Evolutionary conservation across 2,888 invertebrate genomes (phyloP).

Genomic region (Himalopsyche tibetana): DNA sequence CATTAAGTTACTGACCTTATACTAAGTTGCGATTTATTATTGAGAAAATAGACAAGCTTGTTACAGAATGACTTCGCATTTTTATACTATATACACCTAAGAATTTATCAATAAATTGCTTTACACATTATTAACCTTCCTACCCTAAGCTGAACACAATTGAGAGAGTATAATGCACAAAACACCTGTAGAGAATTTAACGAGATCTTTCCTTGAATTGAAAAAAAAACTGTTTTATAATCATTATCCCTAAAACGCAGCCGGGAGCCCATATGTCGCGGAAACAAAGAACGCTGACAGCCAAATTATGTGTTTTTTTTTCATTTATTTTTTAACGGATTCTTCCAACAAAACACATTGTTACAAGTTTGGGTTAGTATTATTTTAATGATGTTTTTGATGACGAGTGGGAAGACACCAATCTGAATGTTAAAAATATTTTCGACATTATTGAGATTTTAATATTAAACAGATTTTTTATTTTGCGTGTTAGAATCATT

Average conservation of each 20-base stretch:
- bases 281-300: constrained; percentile 64
- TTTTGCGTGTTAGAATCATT: too few relatives aligned
- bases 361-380: background rate
- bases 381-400: background rate
- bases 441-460: too few relatives aligned
- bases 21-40: background rate
- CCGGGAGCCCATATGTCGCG: constrained; percentile 65
- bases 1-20: too few relatives aligned
- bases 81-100: background rate
- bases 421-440: too few relatives aligned
- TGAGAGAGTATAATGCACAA: constrained; percentile 44
- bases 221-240: constrained; percentile 58
- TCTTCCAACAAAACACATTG: background rate
- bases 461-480: too few relatives aligned
- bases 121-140: constrained; percentile 3
- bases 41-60: background rate
- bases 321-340: constrained; percentile 27
- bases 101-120: background rate
- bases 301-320: constrained; percentile 60
- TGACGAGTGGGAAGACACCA: too few relatives aligned
- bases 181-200: constrained; percentile 65
- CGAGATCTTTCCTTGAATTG: constrained; percentile 62
- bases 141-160: constrained; percentile 7
- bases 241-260: constrained; percentile 59
- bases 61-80: background rate